These are phyloP conservation scores for Percina caprodes DNA, from an alignment of 2,113 vertebrate genomes.

Conservation along the genomic window DNA sequence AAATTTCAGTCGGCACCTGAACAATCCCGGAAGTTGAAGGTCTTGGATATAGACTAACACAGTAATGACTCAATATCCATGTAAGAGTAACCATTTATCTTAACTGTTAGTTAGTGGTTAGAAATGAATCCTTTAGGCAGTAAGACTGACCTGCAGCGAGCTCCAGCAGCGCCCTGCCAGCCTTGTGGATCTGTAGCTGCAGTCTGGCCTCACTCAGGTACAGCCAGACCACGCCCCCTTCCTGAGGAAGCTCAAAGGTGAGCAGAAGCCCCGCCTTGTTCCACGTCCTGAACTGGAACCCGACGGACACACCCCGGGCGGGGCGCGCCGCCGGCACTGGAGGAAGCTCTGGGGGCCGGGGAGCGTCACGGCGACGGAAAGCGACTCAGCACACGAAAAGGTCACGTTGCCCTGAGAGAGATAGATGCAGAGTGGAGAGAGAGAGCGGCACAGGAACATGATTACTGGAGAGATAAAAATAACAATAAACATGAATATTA, in stretches of 20 bases:
- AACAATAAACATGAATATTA: slow-evolving; percentile 59
- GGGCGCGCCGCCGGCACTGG: slow-evolving; percentile 63
- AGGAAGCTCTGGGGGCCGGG: slow-evolving; percentile 87
- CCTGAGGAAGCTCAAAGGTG: slow-evolving; percentile 81
- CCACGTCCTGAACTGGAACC: slow-evolving; percentile 95
- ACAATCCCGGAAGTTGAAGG: no score
- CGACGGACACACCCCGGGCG: slow-evolving; percentile 60
- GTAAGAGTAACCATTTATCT: not conserved
- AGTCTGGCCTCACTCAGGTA: slow-evolving; percentile 88
- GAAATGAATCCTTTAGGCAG: no score
- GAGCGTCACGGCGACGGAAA: slow-evolving; percentile 90
- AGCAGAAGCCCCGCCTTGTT: slow-evolving; percentile 91
- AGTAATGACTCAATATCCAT: not conserved
- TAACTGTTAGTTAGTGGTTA: not conserved
- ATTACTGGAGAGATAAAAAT: slow-evolving; percentile 25
- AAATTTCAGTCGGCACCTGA: not conserved
- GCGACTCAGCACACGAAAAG: slow-evolving; percentile 87
- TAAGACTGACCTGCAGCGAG: slow-evolving; percentile 82
- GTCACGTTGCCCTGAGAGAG: slow-evolving; percentile 88
- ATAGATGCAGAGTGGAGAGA: not conserved
- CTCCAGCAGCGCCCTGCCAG: slow-evolving; percentile 83
- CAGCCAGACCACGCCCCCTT: slow-evolving; percentile 84
- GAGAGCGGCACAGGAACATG: slow-evolving; percentile 4
- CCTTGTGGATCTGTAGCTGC: slow-evolving; percentile 84
- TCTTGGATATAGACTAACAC: not conserved